phyloP scores from a whole-genome alignment of 35 echinoderm and acorn worm genomes.

The Anneissia japonica region DNA sequence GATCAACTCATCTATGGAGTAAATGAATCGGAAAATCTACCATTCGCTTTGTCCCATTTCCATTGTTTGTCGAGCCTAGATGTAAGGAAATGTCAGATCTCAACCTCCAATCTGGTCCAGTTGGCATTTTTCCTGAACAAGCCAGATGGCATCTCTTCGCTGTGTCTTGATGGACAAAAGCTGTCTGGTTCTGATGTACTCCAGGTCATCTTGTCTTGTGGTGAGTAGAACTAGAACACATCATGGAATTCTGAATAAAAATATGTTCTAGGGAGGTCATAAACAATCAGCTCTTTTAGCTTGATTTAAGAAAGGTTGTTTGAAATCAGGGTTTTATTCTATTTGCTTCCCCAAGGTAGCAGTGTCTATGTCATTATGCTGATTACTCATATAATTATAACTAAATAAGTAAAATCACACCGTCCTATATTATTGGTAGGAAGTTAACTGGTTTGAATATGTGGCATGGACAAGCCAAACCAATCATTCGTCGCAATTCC shows the following conservation, averaged over 20 bases:
- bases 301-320: too few species aligned
- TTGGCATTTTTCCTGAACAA: background rate
- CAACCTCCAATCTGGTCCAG: conserved; percentile 16
- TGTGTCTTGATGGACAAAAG: conserved; percentile 54
- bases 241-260: background rate
- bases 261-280: too few species aligned
- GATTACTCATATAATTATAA: too few species aligned
- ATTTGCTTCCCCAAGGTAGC: too few species aligned
- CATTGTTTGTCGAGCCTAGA: conserved; percentile 21
- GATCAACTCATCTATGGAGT: background rate
- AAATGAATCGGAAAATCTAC: background rate
- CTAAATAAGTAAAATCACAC: too few species aligned
- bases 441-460: too few species aligned
- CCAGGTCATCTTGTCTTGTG: background rate
- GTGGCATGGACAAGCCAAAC: too few species aligned
- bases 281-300: too few species aligned
- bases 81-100: conserved; percentile 36
- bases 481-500: too few species aligned
- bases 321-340: too few species aligned
- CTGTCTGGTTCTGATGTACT: conserved; percentile 47
- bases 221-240: background rate
- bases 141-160: conserved; percentile 25
- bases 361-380: too few species aligned
- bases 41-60: background rate
- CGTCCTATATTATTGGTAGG: too few species aligned